phyloP scores from a whole-genome alignment of 2,113 vertebrate species.

The Hiodon alosoides region DNA sequence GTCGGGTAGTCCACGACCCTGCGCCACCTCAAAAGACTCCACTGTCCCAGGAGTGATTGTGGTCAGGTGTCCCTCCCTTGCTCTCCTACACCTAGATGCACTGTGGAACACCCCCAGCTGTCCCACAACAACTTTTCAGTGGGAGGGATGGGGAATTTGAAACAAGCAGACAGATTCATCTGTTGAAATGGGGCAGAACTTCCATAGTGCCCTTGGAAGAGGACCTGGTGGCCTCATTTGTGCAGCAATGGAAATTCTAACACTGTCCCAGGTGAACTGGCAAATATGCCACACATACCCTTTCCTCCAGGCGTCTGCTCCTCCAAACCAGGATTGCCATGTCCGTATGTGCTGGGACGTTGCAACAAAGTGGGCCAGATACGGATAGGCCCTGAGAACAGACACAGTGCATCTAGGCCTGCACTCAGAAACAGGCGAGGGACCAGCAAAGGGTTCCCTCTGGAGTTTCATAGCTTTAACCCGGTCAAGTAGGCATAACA shows the following conservation, averaged over 20 bases:
- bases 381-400: background rate
- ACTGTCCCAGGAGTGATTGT: background rate
- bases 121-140: background rate
- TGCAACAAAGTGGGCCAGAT: background rate
- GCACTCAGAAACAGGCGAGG: background rate
- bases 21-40: background rate
- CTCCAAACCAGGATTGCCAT: background rate
- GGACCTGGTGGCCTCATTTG: too few species aligned
- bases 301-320: too few species aligned
- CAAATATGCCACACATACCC: too few species aligned
- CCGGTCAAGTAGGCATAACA: background rate
- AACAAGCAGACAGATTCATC: background rate
- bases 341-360: background rate
- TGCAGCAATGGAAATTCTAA: too few species aligned
- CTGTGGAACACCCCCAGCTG: background rate
- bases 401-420: background rate
- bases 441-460: background rate
- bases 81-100: background rate
- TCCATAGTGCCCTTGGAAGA: too few species aligned
- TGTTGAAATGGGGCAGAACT: too few species aligned
- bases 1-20: constrained; percentile 66
- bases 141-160: background rate
- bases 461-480: background rate
- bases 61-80: background rate
- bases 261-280: too few species aligned